These are phyloP conservation scores for Urechis unicinctus DNA, from an alignment of 2,888 invertebrate genomes.

Conservation along the genomic window DNA sequence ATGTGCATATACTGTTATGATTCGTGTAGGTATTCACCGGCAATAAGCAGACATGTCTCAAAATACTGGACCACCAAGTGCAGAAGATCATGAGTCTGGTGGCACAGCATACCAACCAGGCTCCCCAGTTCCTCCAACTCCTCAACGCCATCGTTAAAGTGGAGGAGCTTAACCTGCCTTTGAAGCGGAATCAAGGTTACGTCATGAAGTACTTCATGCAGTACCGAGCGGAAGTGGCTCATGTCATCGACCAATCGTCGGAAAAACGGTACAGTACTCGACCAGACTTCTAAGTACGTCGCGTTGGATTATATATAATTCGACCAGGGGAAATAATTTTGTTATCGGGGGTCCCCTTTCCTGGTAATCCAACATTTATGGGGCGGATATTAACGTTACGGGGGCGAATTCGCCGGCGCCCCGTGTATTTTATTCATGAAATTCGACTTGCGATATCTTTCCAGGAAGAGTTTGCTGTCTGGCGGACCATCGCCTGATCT, in stretches of 20 bases:
- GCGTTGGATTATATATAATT: no score
- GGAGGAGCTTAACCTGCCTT: slow-evolving; percentile 45
- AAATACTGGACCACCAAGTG: slow-evolving; percentile 39
- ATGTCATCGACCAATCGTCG: slow-evolving; percentile 37
- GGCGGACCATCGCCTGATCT: slow-evolving; percentile 9
- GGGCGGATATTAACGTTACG: no score
- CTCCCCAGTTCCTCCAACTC: slow-evolving; percentile 44
- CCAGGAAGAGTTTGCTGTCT: slow-evolving; percentile 4
- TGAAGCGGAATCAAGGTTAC: slow-evolving; percentile 47
- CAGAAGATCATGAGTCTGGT: slow-evolving; percentile 41
- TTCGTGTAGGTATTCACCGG: slow-evolving; percentile 41
- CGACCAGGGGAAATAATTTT: no score
- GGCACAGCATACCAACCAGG: slow-evolving; percentile 30
- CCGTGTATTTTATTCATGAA: no score
- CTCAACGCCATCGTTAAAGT: slow-evolving; percentile 44
- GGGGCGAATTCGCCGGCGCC: no score
- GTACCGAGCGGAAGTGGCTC: slow-evolving; percentile 38
- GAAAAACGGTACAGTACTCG: slow-evolving; percentile 27
- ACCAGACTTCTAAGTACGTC: no score
- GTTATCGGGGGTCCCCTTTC: no score
- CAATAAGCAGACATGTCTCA: slow-evolving; percentile 45
- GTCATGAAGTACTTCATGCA: slow-evolving; percentile 51
- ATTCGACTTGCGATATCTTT: neutral
- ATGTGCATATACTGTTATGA: no score
- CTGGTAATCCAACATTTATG: no score